A percentile compares a stretch with the other conserved stretches of the same genome.
phyloP scores from a whole-genome alignment of 2,797 vertebrate species.

The Chelonia mydas region DNA sequence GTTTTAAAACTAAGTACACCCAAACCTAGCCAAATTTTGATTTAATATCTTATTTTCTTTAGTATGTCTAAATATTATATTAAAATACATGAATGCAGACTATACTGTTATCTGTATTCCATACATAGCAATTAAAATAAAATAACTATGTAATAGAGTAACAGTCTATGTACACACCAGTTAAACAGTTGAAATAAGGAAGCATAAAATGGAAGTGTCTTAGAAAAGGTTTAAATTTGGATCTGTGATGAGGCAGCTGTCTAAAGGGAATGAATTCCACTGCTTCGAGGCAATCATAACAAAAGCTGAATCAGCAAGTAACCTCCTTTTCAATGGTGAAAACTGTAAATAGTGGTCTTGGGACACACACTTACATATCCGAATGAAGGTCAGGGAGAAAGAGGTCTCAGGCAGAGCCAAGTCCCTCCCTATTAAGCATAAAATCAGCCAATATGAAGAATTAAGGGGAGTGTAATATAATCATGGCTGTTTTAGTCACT shows the following conservation, averaged over 20 bases:
- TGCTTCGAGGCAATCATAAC: neutral
- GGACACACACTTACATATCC: accelerated
- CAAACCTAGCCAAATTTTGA: neutral
- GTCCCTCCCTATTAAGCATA: neutral
- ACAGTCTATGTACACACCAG: neutral
- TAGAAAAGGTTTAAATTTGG: neutral
- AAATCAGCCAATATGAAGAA: neutral
- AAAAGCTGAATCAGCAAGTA: neutral
- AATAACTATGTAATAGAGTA: accelerated
- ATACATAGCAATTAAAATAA: accelerated
- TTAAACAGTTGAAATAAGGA: neutral
- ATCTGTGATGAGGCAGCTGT: neutral
- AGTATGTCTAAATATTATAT: neutral
- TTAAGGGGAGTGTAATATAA: neutral
- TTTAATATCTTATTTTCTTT: neutral
- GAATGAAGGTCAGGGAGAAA: neutral
- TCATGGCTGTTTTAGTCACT: neutral
- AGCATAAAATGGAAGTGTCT: neutral
- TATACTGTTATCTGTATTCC: neutral
- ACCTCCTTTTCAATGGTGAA: accelerated
- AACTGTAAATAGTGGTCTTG: accelerated
- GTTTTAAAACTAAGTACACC: neutral
- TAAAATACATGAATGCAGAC: neutral
- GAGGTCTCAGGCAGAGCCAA: neutral
- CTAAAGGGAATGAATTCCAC: neutral